phyloP scores from a whole-genome alignment of 1,140 invertebrate species.

The Venturia canescens region DNA sequence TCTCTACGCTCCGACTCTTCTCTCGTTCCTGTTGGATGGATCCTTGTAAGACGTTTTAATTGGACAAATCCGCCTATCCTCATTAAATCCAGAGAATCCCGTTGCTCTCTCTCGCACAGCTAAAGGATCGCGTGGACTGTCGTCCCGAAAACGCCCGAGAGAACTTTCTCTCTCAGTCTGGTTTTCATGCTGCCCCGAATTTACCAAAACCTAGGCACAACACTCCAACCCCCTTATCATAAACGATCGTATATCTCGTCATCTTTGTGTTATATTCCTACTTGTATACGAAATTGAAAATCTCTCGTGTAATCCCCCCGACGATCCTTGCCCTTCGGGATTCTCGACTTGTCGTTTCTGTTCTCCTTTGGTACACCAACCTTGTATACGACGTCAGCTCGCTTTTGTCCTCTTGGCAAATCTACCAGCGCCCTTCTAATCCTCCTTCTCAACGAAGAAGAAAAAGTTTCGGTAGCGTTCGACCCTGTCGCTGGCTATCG shows the following conservation, averaged over 20 bases:
- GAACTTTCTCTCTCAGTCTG: constrained; percentile 44
- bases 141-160: constrained; percentile 16
- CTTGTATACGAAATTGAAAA: constrained; percentile 69
- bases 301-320: constrained; percentile 53
- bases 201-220: constrained; percentile 48
- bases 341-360: constrained; percentile 42
- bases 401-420: constrained; percentile 54
- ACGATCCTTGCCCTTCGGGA: constrained; percentile 54
- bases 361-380: background rate
- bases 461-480: constrained; percentile 25
- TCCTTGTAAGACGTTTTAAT: constrained; percentile 78
- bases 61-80: constrained; percentile 79
- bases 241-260: constrained; percentile 62
- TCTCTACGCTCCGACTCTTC: background rate
- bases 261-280: constrained; percentile 71
- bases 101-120: constrained; percentile 47
- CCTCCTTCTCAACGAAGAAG: constrained; percentile 46
- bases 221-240: constrained; percentile 52
- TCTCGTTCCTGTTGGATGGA: constrained; percentile 68
- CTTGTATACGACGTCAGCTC: constrained; percentile 33
- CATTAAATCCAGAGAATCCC: constrained; percentile 75
- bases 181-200: background rate
- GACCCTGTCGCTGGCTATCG: constrained; percentile 9
- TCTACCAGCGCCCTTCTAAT: constrained; percentile 56
- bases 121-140: background rate